Conservation (phyloP, 2,113 vertebrate genomes). For the Pollachius pollachius region DNA sequence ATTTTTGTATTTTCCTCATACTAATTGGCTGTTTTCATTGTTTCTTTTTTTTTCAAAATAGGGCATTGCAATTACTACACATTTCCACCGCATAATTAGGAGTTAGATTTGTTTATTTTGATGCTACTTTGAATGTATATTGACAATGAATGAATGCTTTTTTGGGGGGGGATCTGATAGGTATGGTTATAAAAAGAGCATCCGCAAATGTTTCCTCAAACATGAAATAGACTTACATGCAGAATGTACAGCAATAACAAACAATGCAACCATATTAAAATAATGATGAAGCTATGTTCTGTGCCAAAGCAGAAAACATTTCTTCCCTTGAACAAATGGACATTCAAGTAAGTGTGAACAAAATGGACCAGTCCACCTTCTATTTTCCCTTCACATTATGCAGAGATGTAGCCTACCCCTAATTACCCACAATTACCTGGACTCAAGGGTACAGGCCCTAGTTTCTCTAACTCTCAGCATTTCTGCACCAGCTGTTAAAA, state of each 20-base stretch:
- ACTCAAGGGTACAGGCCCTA: too few species aligned
- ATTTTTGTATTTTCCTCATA: slow-evolving; percentile 74
- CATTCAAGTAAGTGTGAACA: too few species aligned
- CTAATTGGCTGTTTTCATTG: slow-evolving; percentile 76
- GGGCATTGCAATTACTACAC: slow-evolving; percentile 72
- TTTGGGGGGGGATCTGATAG: slow-evolving; percentile 9
- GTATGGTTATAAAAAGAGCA: slow-evolving; percentile 32
- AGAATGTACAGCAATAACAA: background rate
- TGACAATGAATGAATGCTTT: slow-evolving; percentile 41
- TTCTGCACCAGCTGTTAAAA: too few species aligned
- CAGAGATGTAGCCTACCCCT: too few species aligned
- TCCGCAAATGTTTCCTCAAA: background rate
- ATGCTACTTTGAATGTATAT: slow-evolving; percentile 53
- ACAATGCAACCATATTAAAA: background rate
- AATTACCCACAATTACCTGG: too few species aligned
- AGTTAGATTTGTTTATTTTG: slow-evolving; percentile 59
- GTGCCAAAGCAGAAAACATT: too few species aligned
- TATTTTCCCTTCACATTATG: too few species aligned
- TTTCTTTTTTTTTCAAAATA: slow-evolving; percentile 65
- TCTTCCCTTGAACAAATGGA: too few species aligned
- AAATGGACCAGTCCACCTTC: too few species aligned
- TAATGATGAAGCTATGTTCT: too few species aligned
- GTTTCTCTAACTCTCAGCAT: too few species aligned
- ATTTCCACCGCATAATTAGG: slow-evolving; percentile 65
- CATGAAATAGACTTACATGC: background rate